A percentile compares a stretch with the other conserved stretches of the same genome.
Evolutionary conservation across 2,888 invertebrate species (phyloP).

Genomic region (Drosophila fungiperda): DNA sequence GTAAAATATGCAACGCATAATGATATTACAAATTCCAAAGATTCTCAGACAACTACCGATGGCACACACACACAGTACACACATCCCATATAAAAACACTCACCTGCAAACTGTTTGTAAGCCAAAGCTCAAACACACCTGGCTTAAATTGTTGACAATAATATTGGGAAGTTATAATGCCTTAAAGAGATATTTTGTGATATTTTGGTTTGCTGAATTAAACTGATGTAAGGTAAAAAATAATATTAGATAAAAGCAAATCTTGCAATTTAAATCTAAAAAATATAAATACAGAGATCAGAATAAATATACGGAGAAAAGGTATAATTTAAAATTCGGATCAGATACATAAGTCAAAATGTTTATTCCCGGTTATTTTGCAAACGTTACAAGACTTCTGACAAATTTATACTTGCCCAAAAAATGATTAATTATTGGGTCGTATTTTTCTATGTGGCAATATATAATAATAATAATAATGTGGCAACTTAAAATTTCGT

Average conservation of each 20-base stretch:
- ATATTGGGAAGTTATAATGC: neutral
- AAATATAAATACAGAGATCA: too few species aligned
- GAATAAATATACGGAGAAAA: neutral
- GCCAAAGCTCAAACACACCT: conserved; percentile 4
- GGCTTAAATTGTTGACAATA: neutral
- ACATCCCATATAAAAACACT: neutral
- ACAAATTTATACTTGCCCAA: neutral
- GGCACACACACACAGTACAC: neutral
- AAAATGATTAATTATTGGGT: conserved; percentile 10
- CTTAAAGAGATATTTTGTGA: neutral
- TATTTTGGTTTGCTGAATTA: neutral
- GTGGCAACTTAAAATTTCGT: conserved; percentile 46
- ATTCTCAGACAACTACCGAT: conserved; percentile 41
- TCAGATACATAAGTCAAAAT: neutral
- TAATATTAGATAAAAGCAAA: neutral
- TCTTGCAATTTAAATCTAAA: neutral
- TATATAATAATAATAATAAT: too few species aligned
- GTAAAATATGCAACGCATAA: conserved; percentile 53
- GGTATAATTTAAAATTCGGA: neutral
- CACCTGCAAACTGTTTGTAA: conserved; percentile 7
- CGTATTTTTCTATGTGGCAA: too few species aligned
- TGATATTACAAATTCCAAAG: conserved; percentile 63
- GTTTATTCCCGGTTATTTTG: neutral
- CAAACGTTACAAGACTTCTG: neutral
- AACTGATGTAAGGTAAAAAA: neutral